Evolutionary conservation across 2,888 invertebrate genomes (phyloP).

Genomic region (Morpho helenor): DNA sequence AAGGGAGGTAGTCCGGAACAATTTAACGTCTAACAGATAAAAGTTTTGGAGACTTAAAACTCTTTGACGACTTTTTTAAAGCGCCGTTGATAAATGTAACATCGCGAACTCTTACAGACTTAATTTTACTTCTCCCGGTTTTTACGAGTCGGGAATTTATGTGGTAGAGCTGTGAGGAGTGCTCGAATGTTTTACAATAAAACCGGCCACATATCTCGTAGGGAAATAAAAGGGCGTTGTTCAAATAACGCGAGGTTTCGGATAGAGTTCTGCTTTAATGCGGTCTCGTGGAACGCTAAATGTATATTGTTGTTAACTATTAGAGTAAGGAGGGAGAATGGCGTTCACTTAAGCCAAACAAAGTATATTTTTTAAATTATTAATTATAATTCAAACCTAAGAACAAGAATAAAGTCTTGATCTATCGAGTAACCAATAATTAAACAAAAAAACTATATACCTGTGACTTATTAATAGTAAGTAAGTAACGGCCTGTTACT

Average conservation of each 20-base stretch:
- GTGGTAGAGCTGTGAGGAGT: conserved; percentile 5
- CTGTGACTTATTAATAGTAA: too few species aligned
- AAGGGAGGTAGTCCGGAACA: conserved; percentile 3
- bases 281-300: too few species aligned
- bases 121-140: conserved; percentile 20
- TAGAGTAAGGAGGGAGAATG: too few species aligned
- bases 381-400: too few species aligned
- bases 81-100: conserved; percentile 9
- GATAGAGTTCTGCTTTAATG: not conserved
- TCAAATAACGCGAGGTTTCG: not conserved
- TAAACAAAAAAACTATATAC: too few species aligned
- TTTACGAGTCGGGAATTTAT: conserved; percentile 23
- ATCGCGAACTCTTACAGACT: conserved; percentile 8
- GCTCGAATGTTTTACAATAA: not conserved
- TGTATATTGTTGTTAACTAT: too few species aligned
- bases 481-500: too few species aligned
- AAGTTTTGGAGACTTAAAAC: conserved; percentile 7
- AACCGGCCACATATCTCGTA: not conserved
- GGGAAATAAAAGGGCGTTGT: not conserved
- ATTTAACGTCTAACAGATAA: conserved; percentile 4
- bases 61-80: conserved; percentile 10
- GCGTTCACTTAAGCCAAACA: too few species aligned
- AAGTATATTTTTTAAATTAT: too few species aligned
- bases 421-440: too few species aligned
- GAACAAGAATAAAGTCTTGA: too few species aligned